phyloP scores from a whole-genome alignment of 1,140 invertebrate genomes.

The Hylaeus volcanicus region DNA sequence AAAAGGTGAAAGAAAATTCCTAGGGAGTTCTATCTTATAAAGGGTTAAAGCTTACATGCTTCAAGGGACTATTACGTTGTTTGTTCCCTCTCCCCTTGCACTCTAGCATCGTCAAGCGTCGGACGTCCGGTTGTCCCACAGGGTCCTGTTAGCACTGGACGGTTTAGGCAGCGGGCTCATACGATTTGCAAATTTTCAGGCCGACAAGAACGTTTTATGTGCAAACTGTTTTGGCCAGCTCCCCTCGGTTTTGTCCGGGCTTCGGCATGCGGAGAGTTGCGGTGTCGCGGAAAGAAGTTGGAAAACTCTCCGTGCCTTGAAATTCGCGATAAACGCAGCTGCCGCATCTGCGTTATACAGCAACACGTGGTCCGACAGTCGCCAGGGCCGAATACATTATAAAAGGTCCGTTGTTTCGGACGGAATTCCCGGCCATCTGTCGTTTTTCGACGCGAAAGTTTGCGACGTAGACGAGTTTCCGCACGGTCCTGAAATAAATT shows the following conservation, averaged over 20 bases:
- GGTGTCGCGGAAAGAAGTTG: constrained; percentile 3
- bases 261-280: not conserved
- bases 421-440: constrained; percentile 56
- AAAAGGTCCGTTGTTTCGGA: constrained; percentile 53
- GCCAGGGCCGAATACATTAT: constrained; percentile 72
- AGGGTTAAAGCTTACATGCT: not conserved
- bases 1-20: too few relatives aligned
- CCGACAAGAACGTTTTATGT: not conserved
- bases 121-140: not conserved
- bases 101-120: not conserved
- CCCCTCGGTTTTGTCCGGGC: not conserved
- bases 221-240: constrained; percentile 22
- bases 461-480: not conserved
- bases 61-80: not conserved
- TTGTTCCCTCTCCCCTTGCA: not conserved
- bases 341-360: constrained; percentile 58
- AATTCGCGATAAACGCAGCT: constrained; percentile 68
- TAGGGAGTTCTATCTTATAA: too few relatives aligned
- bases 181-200: constrained; percentile 62
- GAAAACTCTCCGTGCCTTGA: constrained; percentile 17
- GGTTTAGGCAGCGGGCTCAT: constrained; percentile 27
- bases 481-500: constrained; percentile 3
- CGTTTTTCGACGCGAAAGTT: constrained; percentile 44
- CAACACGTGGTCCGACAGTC: constrained; percentile 72
- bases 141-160: not conserved